Evolutionary conservation across 2,113 vertebrate species (phyloP).

Genomic region (Petromus typicus): DNA sequence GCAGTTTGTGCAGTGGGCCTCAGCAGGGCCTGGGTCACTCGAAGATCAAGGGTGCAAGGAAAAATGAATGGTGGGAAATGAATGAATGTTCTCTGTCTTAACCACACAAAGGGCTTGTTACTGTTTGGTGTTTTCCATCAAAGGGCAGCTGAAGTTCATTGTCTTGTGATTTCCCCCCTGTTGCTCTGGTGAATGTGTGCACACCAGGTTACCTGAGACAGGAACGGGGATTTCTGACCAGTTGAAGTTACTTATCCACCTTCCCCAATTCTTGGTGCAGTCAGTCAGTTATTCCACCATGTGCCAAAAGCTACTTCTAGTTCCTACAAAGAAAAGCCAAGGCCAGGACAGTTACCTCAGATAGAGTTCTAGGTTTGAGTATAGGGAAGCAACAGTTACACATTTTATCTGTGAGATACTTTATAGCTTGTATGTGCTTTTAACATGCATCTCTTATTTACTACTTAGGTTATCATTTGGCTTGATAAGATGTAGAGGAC

Average conservation of each 20-base stretch:
- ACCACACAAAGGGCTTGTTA: conserved; percentile 75
- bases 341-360: background rate
- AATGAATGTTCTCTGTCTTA: conserved; percentile 80
- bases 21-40: fast-evolving
- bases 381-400: background rate
- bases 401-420: background rate
- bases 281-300: background rate
- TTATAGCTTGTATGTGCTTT: background rate
- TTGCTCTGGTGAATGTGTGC: conserved; percentile 57
- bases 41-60: conserved; percentile 70
- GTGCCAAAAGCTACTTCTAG: background rate
- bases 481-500: background rate
- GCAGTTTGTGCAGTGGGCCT: background rate
- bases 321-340: background rate
- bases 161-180: conserved; percentile 75
- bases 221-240: background rate
- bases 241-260: background rate
- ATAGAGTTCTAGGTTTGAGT: background rate
- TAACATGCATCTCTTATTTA: background rate
- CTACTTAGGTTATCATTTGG: conserved; percentile 12
- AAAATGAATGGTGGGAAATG: conserved; percentile 72
- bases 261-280: background rate
- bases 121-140: conserved; percentile 74
- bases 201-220: conserved; percentile 11
- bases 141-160: conserved; percentile 71